A percentile compares a stretch with the other conserved stretches of the same genome.
Evolutionary conservation across 2,888 invertebrate genomes (phyloP).

Genomic region (Mechanitis messenoides): DNA sequence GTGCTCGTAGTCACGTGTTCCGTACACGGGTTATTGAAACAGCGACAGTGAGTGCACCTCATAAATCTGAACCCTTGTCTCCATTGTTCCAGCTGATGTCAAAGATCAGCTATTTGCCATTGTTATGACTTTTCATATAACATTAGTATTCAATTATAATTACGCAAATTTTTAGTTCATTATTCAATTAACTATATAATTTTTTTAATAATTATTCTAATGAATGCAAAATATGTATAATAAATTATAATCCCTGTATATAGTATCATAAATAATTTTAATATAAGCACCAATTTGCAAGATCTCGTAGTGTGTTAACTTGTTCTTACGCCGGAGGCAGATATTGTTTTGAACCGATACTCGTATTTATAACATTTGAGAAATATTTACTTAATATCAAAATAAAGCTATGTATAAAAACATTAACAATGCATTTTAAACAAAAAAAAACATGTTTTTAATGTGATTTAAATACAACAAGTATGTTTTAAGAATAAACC

Average conservation of each 20-base stretch:
- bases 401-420: not conserved
- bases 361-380: not conserved
- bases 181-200: not conserved
- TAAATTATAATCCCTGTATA: slow-evolving; percentile 19
- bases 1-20: not conserved
- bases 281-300: slow-evolving; percentile 28
- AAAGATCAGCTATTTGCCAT: slow-evolving; percentile 75
- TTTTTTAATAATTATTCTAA: too few relatives aligned
- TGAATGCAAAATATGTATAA: slow-evolving; percentile 4
- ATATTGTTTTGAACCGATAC: slow-evolving; percentile 14
- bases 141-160: slow-evolving; percentile 29
- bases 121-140: slow-evolving; percentile 45
- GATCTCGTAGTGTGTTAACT: slow-evolving; percentile 28
- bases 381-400: slow-evolving; percentile 12
- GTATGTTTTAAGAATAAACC: too few relatives aligned
- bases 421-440: not conserved
- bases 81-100: slow-evolving; percentile 70
- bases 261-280: slow-evolving; percentile 28
- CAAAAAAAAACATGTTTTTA: too few relatives aligned
- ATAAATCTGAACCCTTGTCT: slow-evolving; percentile 48
- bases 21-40: slow-evolving; percentile 35
- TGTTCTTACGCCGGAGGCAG: slow-evolving; percentile 26
- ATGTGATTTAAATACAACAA: too few relatives aligned
- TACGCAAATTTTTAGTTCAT: slow-evolving; percentile 1
- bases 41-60: slow-evolving; percentile 40